phyloP scores from a whole-genome alignment of 2,888 invertebrate genomes.

The Ceriagrion tenellum region DNA sequence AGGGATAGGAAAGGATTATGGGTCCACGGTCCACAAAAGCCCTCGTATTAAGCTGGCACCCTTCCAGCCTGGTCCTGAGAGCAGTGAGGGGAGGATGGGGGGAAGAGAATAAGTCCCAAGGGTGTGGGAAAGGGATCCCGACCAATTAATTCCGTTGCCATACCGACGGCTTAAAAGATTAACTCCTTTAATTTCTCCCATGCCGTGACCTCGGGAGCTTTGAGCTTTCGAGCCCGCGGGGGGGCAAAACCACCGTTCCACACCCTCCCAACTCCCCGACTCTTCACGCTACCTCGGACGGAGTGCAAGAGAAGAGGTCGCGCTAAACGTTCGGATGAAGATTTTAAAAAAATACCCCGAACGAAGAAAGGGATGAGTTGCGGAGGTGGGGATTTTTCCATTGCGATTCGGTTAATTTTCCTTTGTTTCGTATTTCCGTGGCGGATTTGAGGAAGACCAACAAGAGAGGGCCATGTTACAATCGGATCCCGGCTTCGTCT shows the following conservation, averaged over 20 bases:
- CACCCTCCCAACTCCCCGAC: not conserved
- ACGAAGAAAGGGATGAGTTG: too few relatives aligned
- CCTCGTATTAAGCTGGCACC: not conserved
- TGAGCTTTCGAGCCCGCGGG: not conserved
- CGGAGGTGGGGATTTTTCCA: too few relatives aligned
- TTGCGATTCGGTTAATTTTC: too few relatives aligned
- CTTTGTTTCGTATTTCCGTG: too few relatives aligned
- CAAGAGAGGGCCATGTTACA: too few relatives aligned
- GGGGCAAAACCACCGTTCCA: not conserved
- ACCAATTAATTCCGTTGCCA: constrained; percentile 34
- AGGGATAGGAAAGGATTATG: constrained; percentile 12
- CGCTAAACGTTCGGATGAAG: too few relatives aligned
- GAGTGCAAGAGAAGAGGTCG: too few relatives aligned
- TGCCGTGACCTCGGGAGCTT: not conserved
- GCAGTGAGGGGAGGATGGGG: not conserved
- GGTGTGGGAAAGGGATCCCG: not conserved
- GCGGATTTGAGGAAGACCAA: too few relatives aligned
- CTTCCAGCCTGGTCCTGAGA: not conserved
- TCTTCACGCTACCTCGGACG: too few relatives aligned
- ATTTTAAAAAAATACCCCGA: too few relatives aligned
- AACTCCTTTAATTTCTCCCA: constrained; percentile 26
- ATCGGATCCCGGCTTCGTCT: too few relatives aligned
- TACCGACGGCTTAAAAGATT: constrained; percentile 35
- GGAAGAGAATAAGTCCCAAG: not conserved
- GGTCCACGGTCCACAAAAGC: not conserved